Evolutionary conservation across 64 coral and sea anemone species (phyloP), one percentile per base, ranked within the genome.

Genomic region (Montipora sp.): DNA sequence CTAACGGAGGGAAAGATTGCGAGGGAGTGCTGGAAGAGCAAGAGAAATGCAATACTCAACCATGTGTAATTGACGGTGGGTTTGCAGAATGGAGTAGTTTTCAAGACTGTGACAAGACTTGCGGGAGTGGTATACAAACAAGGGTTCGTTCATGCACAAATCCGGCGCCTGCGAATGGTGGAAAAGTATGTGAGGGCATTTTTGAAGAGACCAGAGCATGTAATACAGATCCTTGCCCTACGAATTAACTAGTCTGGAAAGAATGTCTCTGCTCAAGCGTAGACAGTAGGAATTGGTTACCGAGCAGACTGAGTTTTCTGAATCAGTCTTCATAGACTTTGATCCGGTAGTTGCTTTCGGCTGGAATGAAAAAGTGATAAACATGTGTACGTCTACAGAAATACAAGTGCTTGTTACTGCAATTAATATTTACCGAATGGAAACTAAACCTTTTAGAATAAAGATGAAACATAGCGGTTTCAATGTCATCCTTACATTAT

Each of bases 151-250:
- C 78, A 8, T 94, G 92, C 49, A 63, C 79, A 15, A 76, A 77
- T 15, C 92, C 92, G 24, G 79, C 53, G 8, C 87, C 92, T 7
- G 44, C 60, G 58, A 21, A 89, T 27, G 87, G 92, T 46, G 92
- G 92, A 10, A 89, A 90, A 47, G 60, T 68, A 20, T 94, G 92
- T 27, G 68, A 76, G 13, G 92, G 92, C 36, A 8, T 5, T 24
- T 27, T n/a, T 3, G 76, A 84, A 48, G 45, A 69, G 15, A 46
- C 75, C 2, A 75, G 44, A 36, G 61, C 3, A 2, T 94, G 92
- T 46, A 83, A 67, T 12, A 47, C 36, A 83, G 59, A 67, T 8
- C 80, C 80, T 83, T 83, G 80, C 13, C 80, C 80, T 14, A 14
- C 15, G 15, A 12, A 65, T 3, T 8, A 8, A 14, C 51, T 27